phyloP scores from a whole-genome alignment of 2,888 invertebrate species.

The Epinotia brunnichana region DNA sequence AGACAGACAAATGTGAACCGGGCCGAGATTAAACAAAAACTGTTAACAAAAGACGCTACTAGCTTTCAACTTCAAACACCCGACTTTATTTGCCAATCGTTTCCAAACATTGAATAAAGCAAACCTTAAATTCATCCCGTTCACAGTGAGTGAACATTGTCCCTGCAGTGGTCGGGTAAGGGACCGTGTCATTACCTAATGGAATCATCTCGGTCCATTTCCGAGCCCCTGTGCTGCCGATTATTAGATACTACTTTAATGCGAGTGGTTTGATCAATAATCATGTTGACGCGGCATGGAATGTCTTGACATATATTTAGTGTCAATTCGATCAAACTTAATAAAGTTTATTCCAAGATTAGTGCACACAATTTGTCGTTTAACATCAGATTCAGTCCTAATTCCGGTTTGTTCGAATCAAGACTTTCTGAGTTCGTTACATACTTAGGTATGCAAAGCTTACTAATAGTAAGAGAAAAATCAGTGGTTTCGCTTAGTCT shows the following conservation, averaged over 20 bases:
- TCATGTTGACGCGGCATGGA: not conserved
- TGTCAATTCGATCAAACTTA: too few species aligned
- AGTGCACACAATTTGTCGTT: too few species aligned
- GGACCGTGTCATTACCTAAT: constrained; percentile 39
- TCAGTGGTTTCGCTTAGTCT: too few species aligned
- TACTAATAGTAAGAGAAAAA: too few species aligned
- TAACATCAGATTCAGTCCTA: too few species aligned
- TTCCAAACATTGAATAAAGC: constrained; percentile 1
- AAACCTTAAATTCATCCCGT: constrained; percentile 23
- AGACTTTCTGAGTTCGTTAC: too few species aligned
- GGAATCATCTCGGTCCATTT: constrained; percentile 38
- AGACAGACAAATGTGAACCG: too few species aligned
- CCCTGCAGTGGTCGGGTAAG: constrained; percentile 10
- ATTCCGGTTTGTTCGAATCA: too few species aligned
- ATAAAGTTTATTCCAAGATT: too few species aligned
- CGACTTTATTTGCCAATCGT: not conserved
- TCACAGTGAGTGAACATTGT: not conserved
- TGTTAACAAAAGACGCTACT: not conserved
- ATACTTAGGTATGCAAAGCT: too few species aligned
- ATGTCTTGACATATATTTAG: not conserved
- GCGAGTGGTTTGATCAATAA: not conserved
- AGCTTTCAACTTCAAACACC: not conserved
- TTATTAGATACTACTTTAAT: constrained; percentile 5
- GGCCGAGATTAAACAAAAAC: too few species aligned
- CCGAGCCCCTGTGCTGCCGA: not conserved